These are phyloP conservation scores for Prunella strophiata DNA, from an alignment of 2,797 vertebrate species.

Conservation along the genomic window DNA sequence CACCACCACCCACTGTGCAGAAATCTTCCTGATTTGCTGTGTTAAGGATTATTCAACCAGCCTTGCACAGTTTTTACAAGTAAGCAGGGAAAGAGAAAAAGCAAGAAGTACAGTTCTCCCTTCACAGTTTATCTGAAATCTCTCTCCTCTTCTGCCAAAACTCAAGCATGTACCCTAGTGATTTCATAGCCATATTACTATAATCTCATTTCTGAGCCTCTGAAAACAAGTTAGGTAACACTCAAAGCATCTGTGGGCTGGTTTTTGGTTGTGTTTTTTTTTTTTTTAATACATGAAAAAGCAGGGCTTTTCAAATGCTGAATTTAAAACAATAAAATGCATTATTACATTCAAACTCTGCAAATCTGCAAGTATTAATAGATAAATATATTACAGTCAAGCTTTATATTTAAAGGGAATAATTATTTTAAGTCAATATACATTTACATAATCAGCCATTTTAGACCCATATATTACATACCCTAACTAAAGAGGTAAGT, in stretches of 20 bases:
- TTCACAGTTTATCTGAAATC: neutral
- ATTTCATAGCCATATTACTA: neutral
- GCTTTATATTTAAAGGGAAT: neutral
- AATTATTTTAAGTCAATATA: neutral
- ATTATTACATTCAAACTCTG: neutral
- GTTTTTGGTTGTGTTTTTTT: too few species aligned
- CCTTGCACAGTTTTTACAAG: neutral
- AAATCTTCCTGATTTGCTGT: neutral
- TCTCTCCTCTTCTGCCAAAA: conserved; percentile 1
- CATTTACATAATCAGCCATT: neutral
- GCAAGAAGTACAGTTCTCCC: neutral
- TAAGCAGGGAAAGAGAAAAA: neutral
- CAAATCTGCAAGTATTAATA: neutral
- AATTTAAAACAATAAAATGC: neutral
- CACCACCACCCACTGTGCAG: neutral
- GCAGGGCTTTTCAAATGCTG: neutral
- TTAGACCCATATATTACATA: neutral
- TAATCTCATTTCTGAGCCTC: conserved; percentile 32
- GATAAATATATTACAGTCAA: neutral
- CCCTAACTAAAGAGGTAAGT: neutral
- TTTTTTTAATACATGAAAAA: neutral
- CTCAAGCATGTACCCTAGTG: neutral
- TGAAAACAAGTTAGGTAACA: conserved; percentile 55
- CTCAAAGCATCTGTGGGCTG: neutral
- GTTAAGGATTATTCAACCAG: neutral